Evolutionary conservation across 2,113 vertebrate genomes (phyloP).

Genomic region (Fregata magnificens): DNA sequence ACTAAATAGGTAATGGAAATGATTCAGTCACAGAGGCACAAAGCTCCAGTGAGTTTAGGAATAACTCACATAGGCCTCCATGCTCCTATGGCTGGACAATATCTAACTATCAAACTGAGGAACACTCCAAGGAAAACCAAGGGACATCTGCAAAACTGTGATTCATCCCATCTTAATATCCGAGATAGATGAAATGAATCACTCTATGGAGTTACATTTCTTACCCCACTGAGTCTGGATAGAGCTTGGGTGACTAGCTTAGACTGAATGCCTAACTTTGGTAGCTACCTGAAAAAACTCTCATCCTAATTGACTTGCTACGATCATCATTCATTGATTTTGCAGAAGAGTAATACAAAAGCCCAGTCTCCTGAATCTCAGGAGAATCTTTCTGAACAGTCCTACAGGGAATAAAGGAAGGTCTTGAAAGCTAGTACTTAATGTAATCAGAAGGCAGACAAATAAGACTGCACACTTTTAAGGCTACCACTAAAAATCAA

Average conservation of each 20-base stretch:
- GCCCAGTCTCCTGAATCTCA: not conserved
- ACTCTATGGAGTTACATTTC: not conserved
- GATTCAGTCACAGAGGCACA: not conserved
- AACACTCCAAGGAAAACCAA: not conserved
- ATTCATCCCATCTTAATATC: not conserved
- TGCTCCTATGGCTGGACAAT: rapidly evolving
- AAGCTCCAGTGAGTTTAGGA: not conserved
- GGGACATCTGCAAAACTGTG: not conserved
- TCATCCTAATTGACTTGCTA: not conserved
- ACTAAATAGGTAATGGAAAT: not conserved
- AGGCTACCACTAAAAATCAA: not conserved
- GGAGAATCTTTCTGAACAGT: not conserved
- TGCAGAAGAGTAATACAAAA: not conserved
- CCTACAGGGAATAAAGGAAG: not conserved
- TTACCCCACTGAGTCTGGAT: not conserved
- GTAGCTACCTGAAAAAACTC: not conserved
- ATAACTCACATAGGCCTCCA: not conserved
- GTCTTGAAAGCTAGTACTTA: not conserved
- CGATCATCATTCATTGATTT: not conserved
- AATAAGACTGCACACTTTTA: not conserved
- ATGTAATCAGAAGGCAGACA: not conserved
- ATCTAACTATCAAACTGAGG: not conserved
- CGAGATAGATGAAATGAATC: not conserved
- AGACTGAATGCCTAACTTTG: not conserved
- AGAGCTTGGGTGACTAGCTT: not conserved